Evolutionary conservation across 2,113 vertebrate genomes (phyloP).

Genomic region (Oxyruncus cristatus): DNA sequence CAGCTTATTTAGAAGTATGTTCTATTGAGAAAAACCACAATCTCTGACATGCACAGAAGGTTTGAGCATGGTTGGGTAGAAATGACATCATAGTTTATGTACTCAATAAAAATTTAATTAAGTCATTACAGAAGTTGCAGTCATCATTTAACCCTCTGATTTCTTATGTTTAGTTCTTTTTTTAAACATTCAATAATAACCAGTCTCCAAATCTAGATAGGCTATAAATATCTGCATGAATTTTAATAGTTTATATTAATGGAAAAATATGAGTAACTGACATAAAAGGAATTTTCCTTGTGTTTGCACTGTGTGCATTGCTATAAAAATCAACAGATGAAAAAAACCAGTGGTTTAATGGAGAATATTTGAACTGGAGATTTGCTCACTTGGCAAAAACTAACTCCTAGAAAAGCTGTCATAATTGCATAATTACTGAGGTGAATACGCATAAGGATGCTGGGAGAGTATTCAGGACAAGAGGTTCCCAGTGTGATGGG

Average conservation of each 20-base stretch:
- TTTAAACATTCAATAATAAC: constrained; percentile 78
- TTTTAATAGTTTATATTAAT: constrained; percentile 80
- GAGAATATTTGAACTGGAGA: constrained; percentile 2
- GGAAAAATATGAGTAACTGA: constrained; percentile 81
- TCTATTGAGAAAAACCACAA: constrained; percentile 77
- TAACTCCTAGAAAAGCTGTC: not conserved
- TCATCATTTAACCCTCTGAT: constrained; percentile 85
- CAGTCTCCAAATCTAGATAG: constrained; percentile 75
- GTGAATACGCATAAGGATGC: not conserved
- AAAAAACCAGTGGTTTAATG: constrained; percentile 68
- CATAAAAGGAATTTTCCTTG: constrained; percentile 78
- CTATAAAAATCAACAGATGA: constrained; percentile 69
- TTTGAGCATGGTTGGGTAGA: constrained; percentile 74
- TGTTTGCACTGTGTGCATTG: constrained; percentile 58
- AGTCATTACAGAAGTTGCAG: constrained; percentile 84
- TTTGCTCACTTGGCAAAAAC: not conserved
- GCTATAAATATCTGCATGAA: constrained; percentile 79
- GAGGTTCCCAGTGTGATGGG: not conserved
- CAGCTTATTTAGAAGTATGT: constrained; percentile 77
- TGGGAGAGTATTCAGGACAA: not conserved
- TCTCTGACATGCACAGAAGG: constrained; percentile 71
- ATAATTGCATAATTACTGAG: not conserved
- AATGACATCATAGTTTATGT: constrained; percentile 84
- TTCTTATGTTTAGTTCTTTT: constrained; percentile 80
- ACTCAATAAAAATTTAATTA: constrained; percentile 85